A percentile compares a stretch with the other conserved stretches of the same genome.
phyloP scores from a whole-genome alignment of 2,113 vertebrate genomes.

The Cromileptes altivelis region DNA sequence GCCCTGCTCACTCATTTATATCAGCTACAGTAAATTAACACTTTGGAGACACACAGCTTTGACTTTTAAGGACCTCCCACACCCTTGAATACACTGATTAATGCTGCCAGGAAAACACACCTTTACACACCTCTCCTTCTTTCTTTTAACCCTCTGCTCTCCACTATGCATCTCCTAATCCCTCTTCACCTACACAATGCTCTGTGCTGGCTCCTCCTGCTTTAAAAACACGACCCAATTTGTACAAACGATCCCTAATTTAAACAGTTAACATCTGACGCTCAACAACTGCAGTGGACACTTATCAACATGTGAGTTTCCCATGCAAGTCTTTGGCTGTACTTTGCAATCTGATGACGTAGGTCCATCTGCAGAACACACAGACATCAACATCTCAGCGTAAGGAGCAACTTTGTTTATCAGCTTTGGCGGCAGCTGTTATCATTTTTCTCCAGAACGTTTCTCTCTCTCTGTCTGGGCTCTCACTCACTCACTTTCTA shows the following conservation, averaged over 20 bases:
- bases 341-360: conserved; percentile 48
- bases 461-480: conserved; percentile 14
- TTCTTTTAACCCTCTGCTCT: conserved; percentile 47
- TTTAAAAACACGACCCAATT: conserved; percentile 32
- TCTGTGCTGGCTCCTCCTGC: not conserved
- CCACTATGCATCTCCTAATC: conserved; percentile 32
- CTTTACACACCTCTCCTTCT: conserved; percentile 51
- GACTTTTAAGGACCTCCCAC: conserved; percentile 67
- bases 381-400: conserved; percentile 58
- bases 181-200: conserved; percentile 17
- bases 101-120: conserved; percentile 51
- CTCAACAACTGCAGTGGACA: not conserved
- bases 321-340: conserved; percentile 41
- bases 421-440: conserved; percentile 47
- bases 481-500: not conserved
- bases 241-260: not conserved
- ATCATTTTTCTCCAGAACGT: conserved; percentile 49
- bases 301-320: conserved; percentile 26
- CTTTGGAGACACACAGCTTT: conserved; percentile 65
- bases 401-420: conserved; percentile 66
- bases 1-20: conserved; percentile 45
- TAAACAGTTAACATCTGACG: not conserved
- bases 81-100: conserved; percentile 72
- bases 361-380: conserved; percentile 41
- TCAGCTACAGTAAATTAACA: conserved; percentile 63